phyloP scores from a whole-genome alignment of 2,113 vertebrate genomes.

The Spea bombifrons region DNA sequence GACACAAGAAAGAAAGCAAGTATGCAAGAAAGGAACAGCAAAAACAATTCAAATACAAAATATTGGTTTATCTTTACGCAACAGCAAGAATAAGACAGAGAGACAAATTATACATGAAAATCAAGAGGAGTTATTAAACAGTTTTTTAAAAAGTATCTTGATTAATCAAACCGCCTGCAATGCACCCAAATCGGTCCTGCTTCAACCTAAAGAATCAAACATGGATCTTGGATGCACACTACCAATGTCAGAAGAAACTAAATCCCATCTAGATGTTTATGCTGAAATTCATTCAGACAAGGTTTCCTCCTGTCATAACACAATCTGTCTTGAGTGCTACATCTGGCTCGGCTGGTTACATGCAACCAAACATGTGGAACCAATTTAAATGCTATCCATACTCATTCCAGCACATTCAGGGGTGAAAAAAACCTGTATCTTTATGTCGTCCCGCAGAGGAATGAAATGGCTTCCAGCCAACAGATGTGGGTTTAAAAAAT shows the following conservation, averaged over 20 bases:
- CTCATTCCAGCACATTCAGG: slow-evolving; percentile 30
- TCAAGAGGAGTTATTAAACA: too few relatives aligned
- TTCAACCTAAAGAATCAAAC: background rate
- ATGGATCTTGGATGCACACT: background rate
- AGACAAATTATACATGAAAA: too few relatives aligned
- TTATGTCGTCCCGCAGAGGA: background rate
- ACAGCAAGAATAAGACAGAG: too few relatives aligned
- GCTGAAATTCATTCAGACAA: slow-evolving; percentile 5
- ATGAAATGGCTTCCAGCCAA: too few relatives aligned
- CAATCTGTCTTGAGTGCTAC: slow-evolving; percentile 17
- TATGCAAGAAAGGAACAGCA: too few relatives aligned
- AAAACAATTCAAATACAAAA: too few relatives aligned
- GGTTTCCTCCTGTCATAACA: slow-evolving; percentile 24
- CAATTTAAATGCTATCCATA: slow-evolving; percentile 23
- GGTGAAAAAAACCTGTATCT: background rate
- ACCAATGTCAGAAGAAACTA: background rate
- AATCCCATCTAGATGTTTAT: background rate
- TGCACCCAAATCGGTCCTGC: background rate
- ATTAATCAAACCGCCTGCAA: too few relatives aligned
- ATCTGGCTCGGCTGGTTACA: slow-evolving; percentile 20
- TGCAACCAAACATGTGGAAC: slow-evolving; percentile 35
- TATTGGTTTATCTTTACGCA: too few relatives aligned
- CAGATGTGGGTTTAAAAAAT: too few relatives aligned
- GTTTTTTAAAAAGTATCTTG: too few relatives aligned
- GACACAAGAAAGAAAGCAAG: too few relatives aligned